Evolutionary conservation across 2,888 invertebrate genomes (phyloP), one percentile per base, ranked within the genome.

Genomic region (Troglohyphantes excavatus): DNA sequence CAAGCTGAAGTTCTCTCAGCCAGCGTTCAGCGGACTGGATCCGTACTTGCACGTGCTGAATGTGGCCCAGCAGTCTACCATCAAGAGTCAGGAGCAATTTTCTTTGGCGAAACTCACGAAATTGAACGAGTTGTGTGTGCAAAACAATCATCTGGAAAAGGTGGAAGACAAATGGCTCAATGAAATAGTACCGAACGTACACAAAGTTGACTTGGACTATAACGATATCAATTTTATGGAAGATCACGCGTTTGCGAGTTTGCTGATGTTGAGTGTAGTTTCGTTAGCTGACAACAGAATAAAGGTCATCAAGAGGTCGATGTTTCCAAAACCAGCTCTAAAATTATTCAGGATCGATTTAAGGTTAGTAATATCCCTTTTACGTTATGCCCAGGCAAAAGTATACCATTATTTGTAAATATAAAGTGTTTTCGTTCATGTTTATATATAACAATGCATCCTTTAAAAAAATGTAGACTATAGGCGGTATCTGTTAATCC

Each of bases 21-120:
- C 83, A 1, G 89, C 89, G 7, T 90, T 90, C 46, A 68, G 23
- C 9, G 89, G 89, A 17, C 19, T 90, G 43, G 89, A 83, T 46
- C 33, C 59, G 0, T 78, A 78, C 3, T 65, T 90, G 23, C 23
- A 61, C 26, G 61, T 78, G 9, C 72, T 90, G 2, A 90, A 90
- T 26, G 83, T 90, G 1, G 89, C 72, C 0, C 70, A 83, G 21
- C 27, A 84, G 11, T 84, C 89, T 1, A 33, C 33, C 26, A 90
- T 83, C 21, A 78, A 72, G 29, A 84, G 89, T 26, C 13, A 27
- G 5, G 78, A 83, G 1, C 9, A 27, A 9, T 90, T 90, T 26
- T 53, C 70, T 1, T 29, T 90, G 33, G 83, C 89, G 7, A 61
- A 65, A 17, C 65, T 90, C n/a, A 63, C 61, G 11, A 85, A 76